These are phyloP conservation scores for Escarpia spicata DNA, from an alignment of 2,888 invertebrate genomes.

Conservation along the genomic window DNA sequence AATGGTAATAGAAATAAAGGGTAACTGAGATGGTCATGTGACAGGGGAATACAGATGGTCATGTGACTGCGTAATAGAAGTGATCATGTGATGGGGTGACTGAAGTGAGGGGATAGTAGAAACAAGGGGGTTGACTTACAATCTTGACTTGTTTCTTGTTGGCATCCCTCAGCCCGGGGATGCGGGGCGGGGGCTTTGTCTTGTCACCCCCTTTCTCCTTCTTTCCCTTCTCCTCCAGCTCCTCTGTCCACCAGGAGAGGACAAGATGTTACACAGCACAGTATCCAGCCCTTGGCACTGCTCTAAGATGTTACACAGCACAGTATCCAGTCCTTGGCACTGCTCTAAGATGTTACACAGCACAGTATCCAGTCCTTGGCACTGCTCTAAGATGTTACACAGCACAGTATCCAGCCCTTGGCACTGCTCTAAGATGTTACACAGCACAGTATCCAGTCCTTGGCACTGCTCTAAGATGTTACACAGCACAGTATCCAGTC, in stretches of 20 bases:
- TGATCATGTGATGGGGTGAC: no score
- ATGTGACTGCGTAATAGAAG: no score
- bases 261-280: neutral
- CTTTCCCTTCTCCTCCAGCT: slow-evolving; percentile 43
- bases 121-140: slow-evolving; percentile 46
- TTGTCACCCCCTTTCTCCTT: slow-evolving; percentile 47
- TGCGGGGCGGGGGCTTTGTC: slow-evolving; percentile 53
- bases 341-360: neutral
- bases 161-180: slow-evolving; percentile 59
- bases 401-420: neutral
- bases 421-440: neutral
- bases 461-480: neutral
- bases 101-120: neutral
- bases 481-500: neutral
- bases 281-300: no score
- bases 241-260: slow-evolving; percentile 30
- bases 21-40: no score
- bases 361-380: neutral
- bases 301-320: neutral
- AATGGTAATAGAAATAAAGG: no score
- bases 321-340: no score
- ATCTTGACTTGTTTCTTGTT: slow-evolving; percentile 61
- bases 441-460: neutral
- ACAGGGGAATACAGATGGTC: no score
- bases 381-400: no score